A percentile compares a stretch with the other conserved stretches of the same genome.
Evolutionary conservation across 1,140 invertebrate species (phyloP).

Genomic region (Atta colombica): DNA sequence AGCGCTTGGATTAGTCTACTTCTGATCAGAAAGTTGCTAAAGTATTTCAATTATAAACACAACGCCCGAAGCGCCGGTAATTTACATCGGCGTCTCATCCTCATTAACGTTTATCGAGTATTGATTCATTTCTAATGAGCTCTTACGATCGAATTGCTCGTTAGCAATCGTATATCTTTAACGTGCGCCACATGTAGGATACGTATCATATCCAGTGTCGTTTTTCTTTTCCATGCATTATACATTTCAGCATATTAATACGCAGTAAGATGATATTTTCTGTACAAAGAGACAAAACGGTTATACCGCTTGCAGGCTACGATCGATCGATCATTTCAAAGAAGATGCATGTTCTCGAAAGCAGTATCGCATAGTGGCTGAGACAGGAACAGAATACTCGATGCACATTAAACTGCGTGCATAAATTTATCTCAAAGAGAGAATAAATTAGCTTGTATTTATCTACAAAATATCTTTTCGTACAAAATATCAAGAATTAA

Average conservation of each 20-base stretch:
- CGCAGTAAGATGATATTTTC: constrained; percentile 66
- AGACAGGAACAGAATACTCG: constrained; percentile 27
- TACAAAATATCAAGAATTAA: not conserved
- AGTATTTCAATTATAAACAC: constrained; percentile 63
- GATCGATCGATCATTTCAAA: constrained; percentile 71
- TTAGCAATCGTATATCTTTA: constrained; percentile 63
- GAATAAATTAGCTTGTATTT: constrained; percentile 35
- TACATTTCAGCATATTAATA: constrained; percentile 71
- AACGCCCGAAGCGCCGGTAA: constrained; percentile 38
- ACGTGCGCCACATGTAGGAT: constrained; percentile 50
- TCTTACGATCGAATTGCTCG: constrained; percentile 70
- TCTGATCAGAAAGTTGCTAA: constrained; percentile 28
- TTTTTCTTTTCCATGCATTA: constrained; percentile 66
- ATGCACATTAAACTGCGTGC: constrained; percentile 12
- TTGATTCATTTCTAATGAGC: constrained; percentile 74
- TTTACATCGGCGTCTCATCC: constrained; percentile 58
- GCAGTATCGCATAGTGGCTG: constrained; percentile 46
- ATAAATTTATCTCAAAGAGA: constrained; percentile 20
- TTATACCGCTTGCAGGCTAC: constrained; percentile 51
- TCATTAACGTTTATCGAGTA: constrained; percentile 74
- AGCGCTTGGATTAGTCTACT: not conserved
- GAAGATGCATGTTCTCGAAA: constrained; percentile 54
- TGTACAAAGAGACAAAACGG: constrained; percentile 71
- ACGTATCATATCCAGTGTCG: constrained; percentile 64
- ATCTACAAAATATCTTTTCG: constrained; percentile 1